A percentile compares a stretch with the other conserved stretches of the same genome.
Evolutionary conservation across 2,888 invertebrate genomes (phyloP).

Genomic region (Agonopterix subpropinquella): DNA sequence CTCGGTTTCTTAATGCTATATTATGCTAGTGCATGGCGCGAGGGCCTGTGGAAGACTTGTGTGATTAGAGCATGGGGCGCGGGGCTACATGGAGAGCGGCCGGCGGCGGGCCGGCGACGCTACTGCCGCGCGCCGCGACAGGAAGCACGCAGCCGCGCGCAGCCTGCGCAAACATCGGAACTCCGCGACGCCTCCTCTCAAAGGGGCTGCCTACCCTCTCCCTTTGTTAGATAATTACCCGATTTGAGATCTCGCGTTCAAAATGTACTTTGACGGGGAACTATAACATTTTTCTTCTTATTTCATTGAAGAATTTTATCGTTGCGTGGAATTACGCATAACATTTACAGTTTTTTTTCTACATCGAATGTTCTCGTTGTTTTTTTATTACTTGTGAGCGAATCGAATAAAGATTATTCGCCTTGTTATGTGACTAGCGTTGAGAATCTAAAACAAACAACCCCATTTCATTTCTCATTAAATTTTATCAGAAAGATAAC

Average conservation of each 20-base stretch:
- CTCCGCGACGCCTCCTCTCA: constrained; percentile 35
- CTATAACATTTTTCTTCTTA: neutral
- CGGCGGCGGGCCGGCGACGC: constrained; percentile 55
- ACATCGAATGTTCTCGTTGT: no score
- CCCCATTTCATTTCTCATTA: no score
- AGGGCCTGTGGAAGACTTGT: constrained; percentile 67
- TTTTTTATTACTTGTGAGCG: no score
- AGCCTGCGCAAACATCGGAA: constrained; percentile 66
- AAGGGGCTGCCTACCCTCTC: constrained; percentile 29
- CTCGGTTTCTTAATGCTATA: constrained; percentile 63
- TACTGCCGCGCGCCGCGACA: constrained; percentile 18
- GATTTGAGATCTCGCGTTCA: neutral
- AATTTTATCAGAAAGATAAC: no score
- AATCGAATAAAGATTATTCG: no score
- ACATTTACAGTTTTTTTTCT: no score
- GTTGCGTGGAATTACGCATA: no score
- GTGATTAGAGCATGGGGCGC: constrained; percentile 36
- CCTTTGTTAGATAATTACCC: constrained; percentile 17
- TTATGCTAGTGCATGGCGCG: constrained; percentile 50
- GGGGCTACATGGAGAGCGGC: constrained; percentile 56
- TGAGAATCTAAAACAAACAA: no score
- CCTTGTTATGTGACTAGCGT: no score
- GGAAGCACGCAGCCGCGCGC: constrained; percentile 51
- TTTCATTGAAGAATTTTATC: no score
- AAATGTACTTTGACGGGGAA: neutral